Percentiles rank a stretch among this genome's conserved stretches.
These are phyloP conservation scores for Herminia tarsipennalis DNA, from an alignment of 2,888 invertebrate genomes.

Conservation along the genomic window DNA sequence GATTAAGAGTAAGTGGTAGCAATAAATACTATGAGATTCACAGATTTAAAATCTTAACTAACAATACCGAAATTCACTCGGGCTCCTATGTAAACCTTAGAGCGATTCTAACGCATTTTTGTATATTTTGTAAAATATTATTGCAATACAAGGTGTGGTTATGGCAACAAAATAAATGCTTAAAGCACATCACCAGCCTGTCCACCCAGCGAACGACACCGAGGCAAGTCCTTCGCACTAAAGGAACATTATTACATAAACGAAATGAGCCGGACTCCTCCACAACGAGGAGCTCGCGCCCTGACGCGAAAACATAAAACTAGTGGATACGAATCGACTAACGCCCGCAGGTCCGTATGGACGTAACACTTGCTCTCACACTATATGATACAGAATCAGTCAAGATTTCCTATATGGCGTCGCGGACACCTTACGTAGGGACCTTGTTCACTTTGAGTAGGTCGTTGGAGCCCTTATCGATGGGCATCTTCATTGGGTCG, in stretches of 20 bases:
- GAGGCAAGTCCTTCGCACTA: slow-evolving; percentile 81
- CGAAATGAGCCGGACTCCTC: slow-evolving; percentile 71
- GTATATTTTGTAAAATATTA: slow-evolving; percentile 85
- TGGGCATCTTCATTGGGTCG: slow-evolving; percentile 90
- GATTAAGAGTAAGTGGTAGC: slow-evolving; percentile 82
- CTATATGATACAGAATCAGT: slow-evolving; percentile 85
- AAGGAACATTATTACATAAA: slow-evolving; percentile 81
- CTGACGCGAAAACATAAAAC: slow-evolving; percentile 79
- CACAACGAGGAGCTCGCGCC: slow-evolving; percentile 67
- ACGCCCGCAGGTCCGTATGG: slow-evolving; percentile 74
- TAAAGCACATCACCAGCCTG: slow-evolving; percentile 85
- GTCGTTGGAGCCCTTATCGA: slow-evolving; percentile 91
- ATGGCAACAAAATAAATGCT: slow-evolving; percentile 87
- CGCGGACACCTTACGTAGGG: slow-evolving; percentile 88
- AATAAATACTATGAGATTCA: slow-evolving; percentile 86
- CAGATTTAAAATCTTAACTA: slow-evolving; percentile 85
- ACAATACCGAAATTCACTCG: slow-evolving; percentile 82
- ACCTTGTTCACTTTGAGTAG: slow-evolving; percentile 92
- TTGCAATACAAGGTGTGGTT: slow-evolving; percentile 85
- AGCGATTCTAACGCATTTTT: slow-evolving; percentile 78
- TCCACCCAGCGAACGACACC: slow-evolving; percentile 78
- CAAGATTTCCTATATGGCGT: slow-evolving; percentile 71
- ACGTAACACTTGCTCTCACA: slow-evolving; percentile 83
- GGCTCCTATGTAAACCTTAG: slow-evolving; percentile 77
- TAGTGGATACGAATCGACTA: slow-evolving; percentile 83